Evolutionary conservation across 2,888 invertebrate species (phyloP).

Genomic region (Parasteatoda lunata): DNA sequence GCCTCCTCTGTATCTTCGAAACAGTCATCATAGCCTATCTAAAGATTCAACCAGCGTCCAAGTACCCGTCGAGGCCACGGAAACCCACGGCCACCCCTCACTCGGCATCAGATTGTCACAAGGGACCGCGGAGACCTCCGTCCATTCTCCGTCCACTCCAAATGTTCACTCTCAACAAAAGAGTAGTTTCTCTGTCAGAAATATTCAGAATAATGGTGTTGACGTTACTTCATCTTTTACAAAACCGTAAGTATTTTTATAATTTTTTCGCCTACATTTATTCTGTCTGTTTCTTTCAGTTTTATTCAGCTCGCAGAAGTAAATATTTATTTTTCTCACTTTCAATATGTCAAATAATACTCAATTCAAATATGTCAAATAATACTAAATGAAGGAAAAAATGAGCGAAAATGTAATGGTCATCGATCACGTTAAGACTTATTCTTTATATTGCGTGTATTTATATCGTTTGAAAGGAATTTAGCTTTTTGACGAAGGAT

Average conservation of each 20-base stretch:
- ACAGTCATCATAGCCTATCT: not conserved
- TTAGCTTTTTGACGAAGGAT: too few relatives aligned
- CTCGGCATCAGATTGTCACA: conserved; percentile 18
- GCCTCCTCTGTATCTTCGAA: conserved; percentile 14
- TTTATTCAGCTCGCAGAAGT: too few relatives aligned
- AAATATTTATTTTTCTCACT: too few relatives aligned
- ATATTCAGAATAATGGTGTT: not conserved
- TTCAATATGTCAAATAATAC: too few relatives aligned
- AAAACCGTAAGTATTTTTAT: conserved; percentile 53
- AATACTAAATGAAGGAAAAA: too few relatives aligned
- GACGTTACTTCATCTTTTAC: conserved; percentile 54
- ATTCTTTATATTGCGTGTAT: too few relatives aligned
- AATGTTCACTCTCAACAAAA: not conserved
- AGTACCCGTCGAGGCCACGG: conserved; percentile 22
- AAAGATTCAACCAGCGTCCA: not conserved
- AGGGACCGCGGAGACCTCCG: not conserved
- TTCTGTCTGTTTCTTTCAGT: too few relatives aligned
- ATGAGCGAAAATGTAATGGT: too few relatives aligned
- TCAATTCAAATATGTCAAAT: too few relatives aligned
- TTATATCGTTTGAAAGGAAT: too few relatives aligned
- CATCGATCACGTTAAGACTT: too few relatives aligned
- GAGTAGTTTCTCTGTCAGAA: conserved; percentile 5
- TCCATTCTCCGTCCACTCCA: conserved; percentile 12
- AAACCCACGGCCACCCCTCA: conserved; percentile 28
- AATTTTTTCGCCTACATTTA: not conserved